Percentiles rank a stretch among this genome's conserved stretches.
Evolutionary conservation across 2,797 vertebrate species (phyloP).

Genomic region (Rhabdophis nuchalis): DNA sequence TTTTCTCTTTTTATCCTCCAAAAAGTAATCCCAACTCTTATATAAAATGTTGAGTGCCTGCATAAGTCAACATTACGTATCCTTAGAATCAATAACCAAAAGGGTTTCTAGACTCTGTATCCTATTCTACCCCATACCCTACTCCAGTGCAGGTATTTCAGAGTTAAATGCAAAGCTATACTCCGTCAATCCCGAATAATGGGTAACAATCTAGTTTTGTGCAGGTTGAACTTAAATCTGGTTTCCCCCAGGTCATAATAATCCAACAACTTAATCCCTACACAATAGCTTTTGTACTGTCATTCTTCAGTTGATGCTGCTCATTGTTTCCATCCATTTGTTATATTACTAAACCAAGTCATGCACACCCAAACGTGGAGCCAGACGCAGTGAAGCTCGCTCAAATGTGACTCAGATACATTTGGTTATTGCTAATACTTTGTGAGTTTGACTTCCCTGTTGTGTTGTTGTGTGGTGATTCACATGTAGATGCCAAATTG

Average conservation of each 20-base stretch:
- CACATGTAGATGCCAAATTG: background rate
- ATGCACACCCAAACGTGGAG: background rate
- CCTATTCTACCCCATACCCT: background rate
- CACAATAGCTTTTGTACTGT: background rate
- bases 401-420: conserved; percentile 15
- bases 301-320: background rate
- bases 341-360: background rate
- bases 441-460: background rate
- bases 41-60: background rate
- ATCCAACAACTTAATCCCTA: background rate
- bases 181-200: background rate
- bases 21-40: background rate
- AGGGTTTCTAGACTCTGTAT: background rate
- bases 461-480: background rate
- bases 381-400: background rate
- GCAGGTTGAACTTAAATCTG: background rate
- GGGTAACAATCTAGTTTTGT: background rate
- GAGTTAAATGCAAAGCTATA: background rate
- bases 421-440: background rate
- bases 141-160: background rate
- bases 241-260: background rate
- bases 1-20: background rate
- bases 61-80: background rate
- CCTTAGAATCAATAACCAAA: background rate
- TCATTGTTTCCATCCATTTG: conserved; percentile 15